These are phyloP conservation scores for Oligia fasciuncula DNA, from an alignment of 2,888 invertebrate genomes.

Conservation along the genomic window DNA sequence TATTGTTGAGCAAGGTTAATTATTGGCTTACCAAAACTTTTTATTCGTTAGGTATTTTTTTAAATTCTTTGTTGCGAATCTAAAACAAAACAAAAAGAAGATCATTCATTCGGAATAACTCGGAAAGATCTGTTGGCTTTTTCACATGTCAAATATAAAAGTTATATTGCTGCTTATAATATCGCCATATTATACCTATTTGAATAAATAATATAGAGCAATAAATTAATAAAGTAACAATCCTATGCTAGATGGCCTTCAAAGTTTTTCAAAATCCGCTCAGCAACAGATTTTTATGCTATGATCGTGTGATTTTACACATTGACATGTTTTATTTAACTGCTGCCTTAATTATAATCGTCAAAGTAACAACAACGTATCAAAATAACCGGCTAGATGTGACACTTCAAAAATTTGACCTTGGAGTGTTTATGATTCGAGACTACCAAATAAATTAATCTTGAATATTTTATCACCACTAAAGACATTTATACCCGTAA, in stretches of 20 bases:
- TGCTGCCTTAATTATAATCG: not conserved
- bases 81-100: not conserved
- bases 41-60: not conserved
- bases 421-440: not conserved
- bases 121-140: not conserved
- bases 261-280: not conserved
- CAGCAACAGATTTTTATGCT: not conserved
- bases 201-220: not conserved
- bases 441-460: not conserved
- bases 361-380: not conserved
- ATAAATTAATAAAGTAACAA: slow-evolving; percentile 17
- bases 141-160: not conserved
- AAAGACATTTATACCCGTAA: not conserved
- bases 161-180: not conserved
- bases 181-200: not conserved
- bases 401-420: not conserved
- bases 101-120: too few species aligned
- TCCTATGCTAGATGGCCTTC: not conserved
- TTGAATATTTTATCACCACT: not conserved
- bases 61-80: not conserved
- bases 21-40: too few species aligned
- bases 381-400: not conserved
- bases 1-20: not conserved
- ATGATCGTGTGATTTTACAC: slow-evolving; percentile 5
- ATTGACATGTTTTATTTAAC: not conserved